Evolutionary conservation across 2,888 invertebrate genomes (phyloP).

Genomic region (Callimorpha dominula): DNA sequence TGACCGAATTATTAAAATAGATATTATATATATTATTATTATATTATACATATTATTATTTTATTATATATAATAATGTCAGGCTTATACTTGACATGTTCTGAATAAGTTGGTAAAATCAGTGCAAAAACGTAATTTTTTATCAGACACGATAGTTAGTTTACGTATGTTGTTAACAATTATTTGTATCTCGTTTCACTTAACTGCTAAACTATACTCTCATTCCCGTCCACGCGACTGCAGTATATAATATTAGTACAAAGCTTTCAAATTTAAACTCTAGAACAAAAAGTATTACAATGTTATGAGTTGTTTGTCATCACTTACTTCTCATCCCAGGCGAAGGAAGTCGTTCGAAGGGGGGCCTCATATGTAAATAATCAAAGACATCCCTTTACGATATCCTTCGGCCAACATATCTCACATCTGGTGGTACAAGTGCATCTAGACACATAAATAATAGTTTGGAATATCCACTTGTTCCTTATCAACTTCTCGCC

Average conservation of each 20-base stretch:
- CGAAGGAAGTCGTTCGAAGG: conserved; percentile 25
- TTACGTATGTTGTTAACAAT: too few relatives aligned
- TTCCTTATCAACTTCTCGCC: conserved; percentile 14
- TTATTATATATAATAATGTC: too few relatives aligned
- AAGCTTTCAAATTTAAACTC: not conserved
- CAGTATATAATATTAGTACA: too few relatives aligned
- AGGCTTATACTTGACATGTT: too few relatives aligned
- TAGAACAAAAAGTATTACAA: conserved; percentile 4
- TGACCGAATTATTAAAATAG: too few relatives aligned
- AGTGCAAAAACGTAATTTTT: not conserved
- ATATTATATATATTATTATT: too few relatives aligned
- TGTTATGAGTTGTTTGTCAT: conserved; percentile 14
- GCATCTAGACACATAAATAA: conserved; percentile 29
- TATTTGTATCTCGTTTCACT: not conserved
- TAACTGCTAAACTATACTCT: too few relatives aligned
- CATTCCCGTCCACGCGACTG: too few relatives aligned
- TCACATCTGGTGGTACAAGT: conserved; percentile 26
- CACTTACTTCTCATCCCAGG: conserved; percentile 7
- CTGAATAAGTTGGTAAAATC: not conserved
- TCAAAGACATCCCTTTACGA: conserved; percentile 29
- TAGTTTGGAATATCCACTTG: conserved; percentile 22
- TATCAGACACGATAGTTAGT: too few relatives aligned
- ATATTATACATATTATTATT: too few relatives aligned
- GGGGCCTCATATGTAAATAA: conserved; percentile 29
- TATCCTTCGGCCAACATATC: conserved; percentile 14